A percentile compares a stretch with the other conserved stretches of the same genome.
Evolutionary conservation across 2,797 vertebrate genomes (phyloP).

Genomic region (Scyliorhinus canicula): DNA sequence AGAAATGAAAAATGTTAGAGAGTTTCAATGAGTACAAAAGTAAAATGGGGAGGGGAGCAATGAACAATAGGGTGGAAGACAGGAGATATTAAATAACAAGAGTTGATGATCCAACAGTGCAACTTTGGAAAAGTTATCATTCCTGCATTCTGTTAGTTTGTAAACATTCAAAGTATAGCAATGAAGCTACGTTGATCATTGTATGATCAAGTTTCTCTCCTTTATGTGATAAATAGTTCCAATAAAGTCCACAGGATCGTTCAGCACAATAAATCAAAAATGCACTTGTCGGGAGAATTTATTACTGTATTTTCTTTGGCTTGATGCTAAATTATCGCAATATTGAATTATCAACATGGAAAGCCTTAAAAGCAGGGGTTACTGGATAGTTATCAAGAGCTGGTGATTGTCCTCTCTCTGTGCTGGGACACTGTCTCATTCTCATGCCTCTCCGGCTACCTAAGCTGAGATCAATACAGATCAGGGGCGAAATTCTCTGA

Average conservation of each 20-base stretch:
- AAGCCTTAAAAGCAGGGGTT: neutral
- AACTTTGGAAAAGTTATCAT: neutral
- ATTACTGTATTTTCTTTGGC: neutral
- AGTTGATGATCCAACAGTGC: neutral
- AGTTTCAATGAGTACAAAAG: too few species aligned
- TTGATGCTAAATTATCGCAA: neutral
- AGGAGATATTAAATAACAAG: too few species aligned
- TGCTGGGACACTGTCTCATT: neutral
- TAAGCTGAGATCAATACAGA: neutral
- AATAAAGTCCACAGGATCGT: neutral
- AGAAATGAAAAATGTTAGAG: too few species aligned
- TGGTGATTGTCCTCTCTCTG: neutral
- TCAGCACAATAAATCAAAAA: neutral
- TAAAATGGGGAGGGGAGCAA: too few species aligned
- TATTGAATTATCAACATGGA: neutral
- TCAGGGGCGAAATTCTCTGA: too few species aligned
- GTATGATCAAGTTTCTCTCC: neutral
- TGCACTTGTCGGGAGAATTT: neutral
- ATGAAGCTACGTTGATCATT: neutral
- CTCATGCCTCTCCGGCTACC: neutral
- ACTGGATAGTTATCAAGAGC: neutral
- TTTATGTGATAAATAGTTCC: neutral
- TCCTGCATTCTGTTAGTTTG: neutral
- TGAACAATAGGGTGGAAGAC: too few species aligned
- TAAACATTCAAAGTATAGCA: neutral